Conservation (phyloP, 2,797 vertebrate genomes). For the Mycteria americana region DNA sequence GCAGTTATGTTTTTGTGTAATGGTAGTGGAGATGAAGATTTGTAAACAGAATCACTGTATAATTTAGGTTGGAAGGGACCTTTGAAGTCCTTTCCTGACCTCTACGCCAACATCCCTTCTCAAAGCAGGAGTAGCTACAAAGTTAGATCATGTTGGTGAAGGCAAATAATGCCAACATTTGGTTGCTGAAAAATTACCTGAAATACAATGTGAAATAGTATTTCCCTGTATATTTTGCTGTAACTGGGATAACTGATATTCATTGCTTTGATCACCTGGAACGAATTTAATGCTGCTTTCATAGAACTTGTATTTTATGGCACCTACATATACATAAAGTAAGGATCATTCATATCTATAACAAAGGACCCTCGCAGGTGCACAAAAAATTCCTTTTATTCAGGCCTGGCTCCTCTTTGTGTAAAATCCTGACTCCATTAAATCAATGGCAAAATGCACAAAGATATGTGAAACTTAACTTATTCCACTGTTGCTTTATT, state of each 20-base stretch:
- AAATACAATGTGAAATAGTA: not conserved
- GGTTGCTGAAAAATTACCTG: not conserved
- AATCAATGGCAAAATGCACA: not conserved
- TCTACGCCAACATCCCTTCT: not conserved
- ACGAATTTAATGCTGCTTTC: not conserved
- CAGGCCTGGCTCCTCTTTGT: not conserved
- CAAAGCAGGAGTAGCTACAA: not conserved
- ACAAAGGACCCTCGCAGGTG: not conserved
- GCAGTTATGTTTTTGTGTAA: not conserved
- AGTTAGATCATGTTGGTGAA: not conserved
- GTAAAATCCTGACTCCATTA: not conserved
- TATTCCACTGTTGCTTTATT: not conserved
- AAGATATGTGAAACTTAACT: not conserved
- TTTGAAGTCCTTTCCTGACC: not conserved
- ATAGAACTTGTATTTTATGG: not conserved
- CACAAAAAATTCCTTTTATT: not conserved
- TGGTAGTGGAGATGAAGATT: not conserved
- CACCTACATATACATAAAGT: not conserved
- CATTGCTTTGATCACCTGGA: not conserved
- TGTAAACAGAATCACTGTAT: not conserved
- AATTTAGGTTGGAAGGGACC: not conserved
- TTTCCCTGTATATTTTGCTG: not conserved
- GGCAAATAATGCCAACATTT: not conserved
- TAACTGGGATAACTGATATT: not conserved
- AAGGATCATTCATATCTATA: not conserved